Conservation (phyloP, 1,140 invertebrate species). For the Trissolcus basalis region DNA sequence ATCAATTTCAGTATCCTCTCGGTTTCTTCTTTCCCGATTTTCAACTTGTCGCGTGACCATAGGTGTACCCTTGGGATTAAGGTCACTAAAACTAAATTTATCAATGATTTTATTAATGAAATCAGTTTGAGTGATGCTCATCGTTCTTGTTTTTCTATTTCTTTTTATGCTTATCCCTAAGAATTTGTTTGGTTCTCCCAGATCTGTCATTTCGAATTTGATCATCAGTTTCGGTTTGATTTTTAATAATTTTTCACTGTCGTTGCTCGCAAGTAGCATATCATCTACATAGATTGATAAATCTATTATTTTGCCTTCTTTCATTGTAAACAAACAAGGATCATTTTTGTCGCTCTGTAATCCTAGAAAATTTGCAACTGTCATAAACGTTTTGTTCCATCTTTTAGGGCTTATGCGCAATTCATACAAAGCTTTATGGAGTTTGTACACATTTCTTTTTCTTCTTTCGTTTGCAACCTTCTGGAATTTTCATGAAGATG, state of each 20-base stretch:
- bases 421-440: background rate
- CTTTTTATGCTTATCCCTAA: conserved; percentile 1
- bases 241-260: background rate
- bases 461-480: background rate
- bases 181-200: background rate
- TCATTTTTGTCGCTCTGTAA: background rate
- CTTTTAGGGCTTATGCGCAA: conserved; percentile 2
- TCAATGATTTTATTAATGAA: no score
- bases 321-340: background rate
- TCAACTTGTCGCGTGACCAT: no score
- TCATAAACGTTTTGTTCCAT: conserved; percentile 4
- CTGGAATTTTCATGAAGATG: conserved; percentile 1
- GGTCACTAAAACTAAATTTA: no score
- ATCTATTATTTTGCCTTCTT: background rate
- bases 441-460: conserved; percentile 3
- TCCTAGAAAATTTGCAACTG: conserved; percentile 1
- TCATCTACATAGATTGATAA: background rate
- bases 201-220: background rate
- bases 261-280: background rate
- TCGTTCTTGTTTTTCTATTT: background rate
- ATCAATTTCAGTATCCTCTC: no score
- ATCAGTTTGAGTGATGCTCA: no score
- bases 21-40: no score
- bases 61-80: no score
- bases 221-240: background rate